Percentiles rank a stretch among this genome's conserved stretches.
phyloP scores from a whole-genome alignment of 92 coral and sea anemone genomes.

The Umimayanthus kanabou region DNA sequence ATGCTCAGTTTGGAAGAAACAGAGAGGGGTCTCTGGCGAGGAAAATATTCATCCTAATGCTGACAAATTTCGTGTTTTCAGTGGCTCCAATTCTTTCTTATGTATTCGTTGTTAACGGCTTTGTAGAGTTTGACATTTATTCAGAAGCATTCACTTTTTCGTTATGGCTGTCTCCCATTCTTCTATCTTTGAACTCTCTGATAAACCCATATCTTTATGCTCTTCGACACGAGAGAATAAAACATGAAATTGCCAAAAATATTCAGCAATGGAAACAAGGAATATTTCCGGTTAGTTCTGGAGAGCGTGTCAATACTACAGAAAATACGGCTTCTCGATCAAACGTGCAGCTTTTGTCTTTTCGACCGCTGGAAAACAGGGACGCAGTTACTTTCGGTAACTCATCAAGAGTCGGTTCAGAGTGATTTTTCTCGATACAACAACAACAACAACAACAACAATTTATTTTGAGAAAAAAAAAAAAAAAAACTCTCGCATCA shows the following conservation, averaged over 20 bases:
- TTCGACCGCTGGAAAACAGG: neutral
- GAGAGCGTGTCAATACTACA: neutral
- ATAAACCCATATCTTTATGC: constrained; percentile 7
- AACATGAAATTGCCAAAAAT: neutral
- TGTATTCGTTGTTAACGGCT: neutral
- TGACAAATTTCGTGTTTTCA: constrained; percentile 9
- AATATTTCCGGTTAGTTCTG: too few relatives aligned
- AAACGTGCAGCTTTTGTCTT: neutral
- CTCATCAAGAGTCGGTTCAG: neutral
- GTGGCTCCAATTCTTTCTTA: constrained; percentile 15
- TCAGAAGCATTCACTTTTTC: neutral
- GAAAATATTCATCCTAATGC: constrained; percentile 13
- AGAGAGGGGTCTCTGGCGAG: constrained; percentile 12
- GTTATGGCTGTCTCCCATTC: neutral
- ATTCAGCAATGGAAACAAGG: neutral
- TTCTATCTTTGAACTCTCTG: neutral
- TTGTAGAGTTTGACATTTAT: constrained; percentile 6
- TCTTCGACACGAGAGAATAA: neutral
- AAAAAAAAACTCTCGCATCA: too few relatives aligned
- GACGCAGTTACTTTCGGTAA: neutral
- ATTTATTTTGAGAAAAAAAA: too few relatives aligned
- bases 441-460: too few relatives aligned
- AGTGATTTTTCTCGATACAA: too few relatives aligned
- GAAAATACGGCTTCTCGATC: neutral
- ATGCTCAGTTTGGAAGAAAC: neutral